phyloP scores from a whole-genome alignment of 1,140 invertebrate genomes.

The Bombus terrestris region DNA sequence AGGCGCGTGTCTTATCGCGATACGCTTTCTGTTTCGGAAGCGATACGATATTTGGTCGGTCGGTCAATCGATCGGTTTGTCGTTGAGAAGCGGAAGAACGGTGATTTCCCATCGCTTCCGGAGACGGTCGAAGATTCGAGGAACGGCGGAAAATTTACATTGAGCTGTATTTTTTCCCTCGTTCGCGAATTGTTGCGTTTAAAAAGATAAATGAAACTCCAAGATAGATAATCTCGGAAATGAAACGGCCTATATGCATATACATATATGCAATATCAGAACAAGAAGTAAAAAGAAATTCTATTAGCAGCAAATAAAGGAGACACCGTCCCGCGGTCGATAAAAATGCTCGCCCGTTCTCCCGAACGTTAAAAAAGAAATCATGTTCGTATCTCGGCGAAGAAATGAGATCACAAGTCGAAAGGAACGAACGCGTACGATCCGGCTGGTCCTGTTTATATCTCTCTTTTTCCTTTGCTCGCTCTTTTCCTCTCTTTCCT shows the following conservation, averaged over 20 bases:
- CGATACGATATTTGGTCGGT: constrained; percentile 12
- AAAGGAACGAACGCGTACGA: constrained; percentile 53
- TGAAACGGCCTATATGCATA: neutral
- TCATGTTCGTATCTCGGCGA: constrained; percentile 33
- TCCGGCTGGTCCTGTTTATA: constrained; percentile 24
- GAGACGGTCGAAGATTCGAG: neutral
- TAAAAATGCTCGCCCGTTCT: constrained; percentile 14
- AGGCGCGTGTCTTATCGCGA: neutral
- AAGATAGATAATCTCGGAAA: neutral
- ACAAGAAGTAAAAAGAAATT: neutral
- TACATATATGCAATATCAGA: neutral
- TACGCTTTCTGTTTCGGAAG: neutral
- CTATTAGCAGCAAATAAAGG: neutral
- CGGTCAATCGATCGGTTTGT: constrained; percentile 11
- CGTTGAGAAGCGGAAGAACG: constrained; percentile 23
- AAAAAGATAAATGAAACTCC: neutral
- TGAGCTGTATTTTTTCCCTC: neutral
- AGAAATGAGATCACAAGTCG: constrained; percentile 67
- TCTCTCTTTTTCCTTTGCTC: constrained; percentile 1
- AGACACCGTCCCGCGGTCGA: constrained; percentile 10
- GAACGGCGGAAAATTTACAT: neutral
- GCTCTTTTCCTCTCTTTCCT: neutral
- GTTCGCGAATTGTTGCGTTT: neutral
- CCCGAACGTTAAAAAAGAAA: constrained; percentile 1
- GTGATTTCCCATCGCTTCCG: constrained; percentile 17